Percentiles rank a stretch among this genome's conserved stretches.
Evolutionary conservation across 2,113 vertebrate species (phyloP).

Genomic region (Chaetodon auriga): DNA sequence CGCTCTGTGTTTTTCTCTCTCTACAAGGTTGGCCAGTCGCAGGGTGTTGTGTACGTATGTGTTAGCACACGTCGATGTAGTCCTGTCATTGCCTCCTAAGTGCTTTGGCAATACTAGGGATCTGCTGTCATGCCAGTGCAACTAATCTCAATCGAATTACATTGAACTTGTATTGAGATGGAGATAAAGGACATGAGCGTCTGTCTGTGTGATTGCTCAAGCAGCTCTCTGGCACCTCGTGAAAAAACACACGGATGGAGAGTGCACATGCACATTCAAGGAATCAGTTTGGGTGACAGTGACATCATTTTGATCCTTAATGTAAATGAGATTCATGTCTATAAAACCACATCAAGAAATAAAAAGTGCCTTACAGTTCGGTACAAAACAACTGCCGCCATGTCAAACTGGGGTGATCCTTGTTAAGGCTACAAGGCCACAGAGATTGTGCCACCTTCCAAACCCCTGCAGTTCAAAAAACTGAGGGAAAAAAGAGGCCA

Average conservation of each 20-base stretch:
- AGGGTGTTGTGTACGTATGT: constrained; percentile 65
- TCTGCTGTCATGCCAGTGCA: constrained; percentile 84
- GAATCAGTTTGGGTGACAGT: constrained; percentile 16
- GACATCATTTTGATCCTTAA: constrained; percentile 38
- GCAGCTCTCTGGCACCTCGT: constrained; percentile 40
- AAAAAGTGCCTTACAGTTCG: constrained; percentile 30
- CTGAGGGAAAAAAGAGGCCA: constrained; percentile 63
- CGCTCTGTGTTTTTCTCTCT: constrained; percentile 23
- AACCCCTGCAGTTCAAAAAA: constrained; percentile 71
- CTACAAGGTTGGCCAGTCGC: constrained; percentile 55
- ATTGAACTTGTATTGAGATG: constrained; percentile 80
- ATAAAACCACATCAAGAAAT: constrained; percentile 19
- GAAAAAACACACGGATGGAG: neutral
- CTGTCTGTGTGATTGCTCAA: constrained; percentile 64
- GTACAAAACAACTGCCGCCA: constrained; percentile 36
- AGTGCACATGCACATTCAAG: neutral
- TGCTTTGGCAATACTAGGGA: constrained; percentile 84
- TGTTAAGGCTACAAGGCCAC: constrained; percentile 62
- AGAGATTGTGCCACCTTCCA: constrained; percentile 68
- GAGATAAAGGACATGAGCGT: constrained; percentile 73
- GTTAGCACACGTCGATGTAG: constrained; percentile 78
- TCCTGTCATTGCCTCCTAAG: constrained; percentile 86
- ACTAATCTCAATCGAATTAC: constrained; percentile 86
- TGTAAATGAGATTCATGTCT: constrained; percentile 11
- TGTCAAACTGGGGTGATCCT: constrained; percentile 57